Percentiles rank a stretch among this genome's conserved stretches.
Conservation (phyloP, 2,888 invertebrate species). For the Aphidoletes aphidimyza region DNA sequence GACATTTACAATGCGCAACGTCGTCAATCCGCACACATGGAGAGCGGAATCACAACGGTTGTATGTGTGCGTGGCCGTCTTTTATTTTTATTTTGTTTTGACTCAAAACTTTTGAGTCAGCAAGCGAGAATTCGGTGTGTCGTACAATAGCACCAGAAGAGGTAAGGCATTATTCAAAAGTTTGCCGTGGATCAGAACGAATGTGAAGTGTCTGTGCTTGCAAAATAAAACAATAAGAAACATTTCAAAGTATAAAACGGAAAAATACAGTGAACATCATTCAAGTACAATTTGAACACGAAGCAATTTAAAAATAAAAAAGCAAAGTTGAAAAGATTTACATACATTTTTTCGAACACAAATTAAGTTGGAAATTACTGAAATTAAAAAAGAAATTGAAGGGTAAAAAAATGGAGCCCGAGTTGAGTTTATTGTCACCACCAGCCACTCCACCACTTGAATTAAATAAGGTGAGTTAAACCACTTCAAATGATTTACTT, state of each 20-base stretch:
- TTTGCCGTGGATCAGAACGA: neutral
- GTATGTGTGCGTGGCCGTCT: neutral
- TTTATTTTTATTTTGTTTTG: conserved; percentile 30
- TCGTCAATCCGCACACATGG: conserved; percentile 2
- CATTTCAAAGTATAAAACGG: neutral
- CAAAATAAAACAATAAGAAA: neutral
- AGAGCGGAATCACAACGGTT: neutral
- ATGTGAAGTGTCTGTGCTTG: conserved; percentile 17
- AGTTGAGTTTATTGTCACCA: conserved; percentile 71
- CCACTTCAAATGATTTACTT: neutral
- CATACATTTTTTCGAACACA: too few relatives aligned
- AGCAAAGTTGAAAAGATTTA: conserved; percentile 45
- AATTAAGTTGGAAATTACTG: neutral
- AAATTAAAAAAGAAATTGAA: conserved; percentile 55
- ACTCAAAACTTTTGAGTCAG: too few relatives aligned
- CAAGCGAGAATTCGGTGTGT: conserved; percentile 32
- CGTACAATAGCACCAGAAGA: conserved; percentile 36
- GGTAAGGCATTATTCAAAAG: conserved; percentile 33
- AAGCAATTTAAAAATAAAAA: conserved; percentile 56
- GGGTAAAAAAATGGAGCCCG: conserved; percentile 62
- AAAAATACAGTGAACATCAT: neutral
- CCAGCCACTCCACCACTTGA: conserved; percentile 76
- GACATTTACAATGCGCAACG: conserved; percentile 4
- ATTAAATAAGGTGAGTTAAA: conserved; percentile 12
- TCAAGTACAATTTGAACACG: neutral